Conservation (phyloP, 2,888 invertebrate species). For the Thecocarcelia acutangulata region DNA sequence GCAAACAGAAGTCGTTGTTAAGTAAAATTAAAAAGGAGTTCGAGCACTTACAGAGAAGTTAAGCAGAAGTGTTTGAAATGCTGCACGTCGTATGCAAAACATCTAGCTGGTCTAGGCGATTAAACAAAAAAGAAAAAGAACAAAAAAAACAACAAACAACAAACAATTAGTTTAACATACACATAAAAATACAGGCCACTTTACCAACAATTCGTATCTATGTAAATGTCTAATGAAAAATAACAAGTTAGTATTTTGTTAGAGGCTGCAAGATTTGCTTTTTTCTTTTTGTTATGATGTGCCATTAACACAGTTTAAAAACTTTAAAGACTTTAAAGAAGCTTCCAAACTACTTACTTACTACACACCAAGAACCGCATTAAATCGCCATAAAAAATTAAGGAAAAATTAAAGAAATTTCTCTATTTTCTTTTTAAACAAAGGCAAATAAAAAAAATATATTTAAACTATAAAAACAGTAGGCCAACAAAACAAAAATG, state of each 20-base stretch:
- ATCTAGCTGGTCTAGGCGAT: constrained; percentile 40
- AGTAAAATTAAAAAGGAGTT: constrained; percentile 3
- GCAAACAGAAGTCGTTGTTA: neutral
- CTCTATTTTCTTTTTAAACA: constrained; percentile 40
- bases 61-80: constrained; percentile 34
- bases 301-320: constrained; percentile 65
- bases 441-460: constrained; percentile 15
- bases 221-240: constrained; percentile 47
- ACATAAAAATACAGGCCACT: constrained; percentile 31
- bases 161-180: constrained; percentile 53
- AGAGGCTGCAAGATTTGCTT: constrained; percentile 20
- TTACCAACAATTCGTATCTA: constrained; percentile 21
- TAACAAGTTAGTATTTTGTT: constrained; percentile 22
- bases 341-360: constrained; percentile 46
- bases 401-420: constrained; percentile 62
- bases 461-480: constrained; percentile 41
- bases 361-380: constrained; percentile 17
- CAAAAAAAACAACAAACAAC: constrained; percentile 36
- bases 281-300: constrained; percentile 43
- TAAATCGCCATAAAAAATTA: constrained; percentile 39
- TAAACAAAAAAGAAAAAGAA: no score
- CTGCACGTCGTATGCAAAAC: constrained; percentile 22
- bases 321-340: constrained; percentile 45
- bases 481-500: constrained; percentile 50
- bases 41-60: constrained; percentile 12